These are phyloP conservation scores for Teleiodes luculella DNA, from an alignment of 2,888 invertebrate genomes.

Conservation along the genomic window DNA sequence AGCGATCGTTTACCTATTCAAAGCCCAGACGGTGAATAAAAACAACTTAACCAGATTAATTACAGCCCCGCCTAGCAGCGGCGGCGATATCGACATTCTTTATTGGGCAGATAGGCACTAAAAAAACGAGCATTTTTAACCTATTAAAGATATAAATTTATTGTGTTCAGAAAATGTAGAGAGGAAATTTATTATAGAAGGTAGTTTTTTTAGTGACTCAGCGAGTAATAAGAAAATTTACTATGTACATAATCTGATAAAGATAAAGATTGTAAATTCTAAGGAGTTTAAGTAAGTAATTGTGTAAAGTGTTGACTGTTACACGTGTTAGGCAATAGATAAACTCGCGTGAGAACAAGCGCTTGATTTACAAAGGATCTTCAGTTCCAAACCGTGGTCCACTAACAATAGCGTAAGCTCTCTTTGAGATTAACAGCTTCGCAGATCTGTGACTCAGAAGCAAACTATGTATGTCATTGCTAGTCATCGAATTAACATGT, in stretches of 20 bases:
- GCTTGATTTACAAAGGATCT: conserved; percentile 8
- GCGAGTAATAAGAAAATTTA: too few species aligned
- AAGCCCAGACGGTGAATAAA: neutral
- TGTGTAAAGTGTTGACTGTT: neutral
- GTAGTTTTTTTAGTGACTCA: neutral
- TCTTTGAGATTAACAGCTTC: conserved; percentile 8
- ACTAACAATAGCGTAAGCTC: conserved; percentile 7
- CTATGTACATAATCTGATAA: too few species aligned
- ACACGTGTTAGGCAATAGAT: conserved; percentile 4
- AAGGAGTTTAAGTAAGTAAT: neutral
- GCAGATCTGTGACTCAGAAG: conserved; percentile 10
- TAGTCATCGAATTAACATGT: neutral
- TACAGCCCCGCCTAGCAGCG: neutral
- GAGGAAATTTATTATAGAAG: neutral
- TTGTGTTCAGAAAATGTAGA: neutral
- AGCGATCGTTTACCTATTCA: conserved; percentile 20
- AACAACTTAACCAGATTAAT: conserved; percentile 1
- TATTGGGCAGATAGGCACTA: neutral
- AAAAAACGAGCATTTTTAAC: neutral
- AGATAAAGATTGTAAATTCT: neutral
- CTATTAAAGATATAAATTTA: neutral
- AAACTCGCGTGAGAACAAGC: conserved; percentile 5
- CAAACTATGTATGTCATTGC: conserved; percentile 1
- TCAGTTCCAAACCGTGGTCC: neutral
- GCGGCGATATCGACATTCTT: conserved; percentile 1